Evolutionary conservation across 2,888 invertebrate genomes (phyloP).

Genomic region (Ichneumon xanthorius): DNA sequence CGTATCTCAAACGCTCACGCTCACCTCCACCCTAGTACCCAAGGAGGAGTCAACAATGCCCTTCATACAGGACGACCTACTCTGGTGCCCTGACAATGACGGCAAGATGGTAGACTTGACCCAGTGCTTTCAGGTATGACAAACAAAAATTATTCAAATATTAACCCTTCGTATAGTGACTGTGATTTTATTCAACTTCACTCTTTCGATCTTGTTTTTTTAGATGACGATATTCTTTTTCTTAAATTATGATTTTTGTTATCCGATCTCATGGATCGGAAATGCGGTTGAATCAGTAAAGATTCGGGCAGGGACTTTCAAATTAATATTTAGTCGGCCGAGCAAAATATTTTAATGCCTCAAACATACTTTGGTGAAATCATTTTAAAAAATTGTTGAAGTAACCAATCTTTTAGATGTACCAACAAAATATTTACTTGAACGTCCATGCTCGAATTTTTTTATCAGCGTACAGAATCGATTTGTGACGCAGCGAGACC

Average conservation of each 20-base stretch:
- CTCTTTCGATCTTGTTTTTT: not conserved
- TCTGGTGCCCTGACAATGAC: conserved; percentile 98
- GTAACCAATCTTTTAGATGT: too few species aligned
- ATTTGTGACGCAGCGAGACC: not conserved
- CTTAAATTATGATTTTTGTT: not conserved
- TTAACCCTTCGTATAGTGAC: not conserved
- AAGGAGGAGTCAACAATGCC: conserved; percentile 90
- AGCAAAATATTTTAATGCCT: too few species aligned
- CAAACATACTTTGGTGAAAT: too few species aligned
- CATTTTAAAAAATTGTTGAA: too few species aligned
- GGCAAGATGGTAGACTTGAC: conserved; percentile 97
- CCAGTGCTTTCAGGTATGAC: conserved; percentile 92
- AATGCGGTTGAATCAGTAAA: too few species aligned
- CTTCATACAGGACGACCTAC: conserved; percentile 97
- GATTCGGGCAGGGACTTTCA: too few species aligned
- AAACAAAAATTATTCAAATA: not conserved
- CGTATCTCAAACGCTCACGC: conserved; percentile 84
- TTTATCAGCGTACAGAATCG: too few species aligned
- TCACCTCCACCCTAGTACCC: conserved; percentile 84
- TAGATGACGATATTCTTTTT: not conserved
- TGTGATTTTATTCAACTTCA: not conserved
- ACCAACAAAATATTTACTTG: too few species aligned
- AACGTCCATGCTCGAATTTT: too few species aligned
- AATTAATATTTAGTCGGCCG: too few species aligned
- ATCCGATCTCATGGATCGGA: not conserved